Percentiles rank a stretch among this genome's conserved stretches.
phyloP scores from a whole-genome alignment of 2,797 vertebrate genomes.

The Sebastes cheni region DNA sequence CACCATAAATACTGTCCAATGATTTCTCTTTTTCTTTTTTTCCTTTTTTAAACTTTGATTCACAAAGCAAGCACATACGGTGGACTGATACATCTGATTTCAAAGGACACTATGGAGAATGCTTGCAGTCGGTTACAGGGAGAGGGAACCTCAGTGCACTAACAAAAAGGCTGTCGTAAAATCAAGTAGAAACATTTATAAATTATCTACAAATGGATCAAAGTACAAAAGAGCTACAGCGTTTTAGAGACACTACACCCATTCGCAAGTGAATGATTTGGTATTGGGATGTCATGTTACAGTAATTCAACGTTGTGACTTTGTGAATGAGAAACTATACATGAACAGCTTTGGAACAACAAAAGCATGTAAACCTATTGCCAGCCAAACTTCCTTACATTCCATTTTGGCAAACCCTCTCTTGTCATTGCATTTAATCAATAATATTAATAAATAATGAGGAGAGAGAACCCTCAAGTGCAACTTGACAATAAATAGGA shows the following conservation, averaged over 20 bases:
- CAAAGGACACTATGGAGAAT: conserved; percentile 91
- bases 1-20: conserved; percentile 87
- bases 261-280: conserved; percentile 71
- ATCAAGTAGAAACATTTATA: conserved; percentile 97
- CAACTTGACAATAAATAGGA: conserved; percentile 19
- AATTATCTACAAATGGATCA: conserved; percentile 95
- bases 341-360: conserved; percentile 47
- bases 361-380: conserved; percentile 47
- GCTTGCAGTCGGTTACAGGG: conserved; percentile 81
- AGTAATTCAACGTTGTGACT: conserved; percentile 27
- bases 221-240: conserved; percentile 90
- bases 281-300: conserved; percentile 47
- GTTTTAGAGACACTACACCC: conserved; percentile 68
- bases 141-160: conserved; percentile 89
- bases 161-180: conserved; percentile 93
- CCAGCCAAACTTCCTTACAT: conserved; percentile 52
- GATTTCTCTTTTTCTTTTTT: conserved; percentile 68
- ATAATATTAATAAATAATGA: conserved; percentile 25
- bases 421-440: conserved; percentile 19
- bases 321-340: conserved; percentile 32
- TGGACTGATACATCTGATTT: conserved; percentile 84
- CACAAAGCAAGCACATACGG: conserved; percentile 87
- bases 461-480: conserved; percentile 34
- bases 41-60: conserved; percentile 77
- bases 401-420: conserved; percentile 53